Base-by-base conservation (phyloP, 2,888 invertebrate genomes). In the Trilocha varians region DNA sequence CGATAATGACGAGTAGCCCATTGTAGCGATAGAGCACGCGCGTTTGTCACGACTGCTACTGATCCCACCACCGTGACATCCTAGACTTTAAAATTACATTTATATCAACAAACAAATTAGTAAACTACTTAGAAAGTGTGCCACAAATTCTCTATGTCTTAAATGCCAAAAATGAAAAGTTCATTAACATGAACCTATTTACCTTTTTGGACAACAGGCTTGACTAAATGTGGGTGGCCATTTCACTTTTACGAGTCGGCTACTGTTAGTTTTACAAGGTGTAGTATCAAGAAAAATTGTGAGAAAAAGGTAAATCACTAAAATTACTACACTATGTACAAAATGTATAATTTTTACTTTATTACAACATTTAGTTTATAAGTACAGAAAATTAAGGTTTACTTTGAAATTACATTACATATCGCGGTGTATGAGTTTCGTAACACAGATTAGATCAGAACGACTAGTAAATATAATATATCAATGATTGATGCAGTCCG, bases 1-100 rank as follows among this genome's bases (percentile, higher is more conserved):
- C 69, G 70, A 76, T 76, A 77, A 79, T 80, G 70, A 71, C 69
- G 73, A 78, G 78, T 77, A 75, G 78, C 73, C 72, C 79, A 78
- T 80, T 77, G 77, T 72, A 75, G 65, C 65, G 63, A 57, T 60
- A 55, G 63, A 67, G 75, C 80, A 78, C 78, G 78, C 82, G 78
- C 75, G 50, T 49, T 62, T 57, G 74, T 79, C 82, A 84, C 83
- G 83, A 82, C 57, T 62, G 49, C 51, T 49, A 47, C 48, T 42
- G 53, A 45, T 48, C 44, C 55, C 52, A 57, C 57, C 42, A 45
- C 37, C 34, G 16, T 36, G 36, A 42, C 40, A 45, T 44, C 43
- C 43, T 18, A 36, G 37, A n/a, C 16, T 15, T 36, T 25, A 3
- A 25, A 25, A 25, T 11, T 25, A 1, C 4, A 1, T 9, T 25